A percentile compares a stretch with the other conserved stretches of the same genome.
These are phyloP conservation scores for Cichlasoma orientale DNA, from an alignment of 2,797 vertebrate species.

Conservation along the genomic window DNA sequence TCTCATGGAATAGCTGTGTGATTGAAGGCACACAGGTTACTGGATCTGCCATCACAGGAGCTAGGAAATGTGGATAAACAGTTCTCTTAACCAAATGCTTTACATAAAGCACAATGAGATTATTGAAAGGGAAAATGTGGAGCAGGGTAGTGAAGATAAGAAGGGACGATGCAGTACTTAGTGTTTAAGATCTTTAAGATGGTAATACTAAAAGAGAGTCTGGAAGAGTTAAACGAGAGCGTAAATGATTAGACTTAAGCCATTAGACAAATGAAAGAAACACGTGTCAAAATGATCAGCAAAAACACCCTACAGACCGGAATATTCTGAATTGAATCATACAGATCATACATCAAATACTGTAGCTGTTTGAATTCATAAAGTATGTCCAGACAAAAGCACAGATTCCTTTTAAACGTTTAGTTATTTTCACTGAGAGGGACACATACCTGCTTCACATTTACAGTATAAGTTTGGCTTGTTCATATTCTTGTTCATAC, in stretches of 20 bases:
- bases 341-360: neutral
- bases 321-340: neutral
- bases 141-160: constrained; percentile 35
- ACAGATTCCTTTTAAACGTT: neutral
- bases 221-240: neutral
- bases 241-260: neutral
- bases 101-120: constrained; percentile 56
- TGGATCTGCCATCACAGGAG: constrained; percentile 24
- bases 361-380: neutral
- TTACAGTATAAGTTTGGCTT: neutral
- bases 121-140: constrained; percentile 46
- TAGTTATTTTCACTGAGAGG: neutral
- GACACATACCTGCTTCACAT: neutral
- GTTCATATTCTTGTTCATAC: neutral
- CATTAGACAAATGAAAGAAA: neutral
- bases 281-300: constrained; percentile 13
- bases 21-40: constrained; percentile 67
- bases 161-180: constrained; percentile 17
- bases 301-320: neutral
- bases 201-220: constrained; percentile 13
- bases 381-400: neutral
- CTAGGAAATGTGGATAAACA: constrained; percentile 65
- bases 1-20: constrained; percentile 53
- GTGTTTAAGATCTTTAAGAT: constrained; percentile 15
- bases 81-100: constrained; percentile 71